phyloP scores from a whole-genome alignment of 2,113 vertebrate genomes.

The Amazona vittata region DNA sequence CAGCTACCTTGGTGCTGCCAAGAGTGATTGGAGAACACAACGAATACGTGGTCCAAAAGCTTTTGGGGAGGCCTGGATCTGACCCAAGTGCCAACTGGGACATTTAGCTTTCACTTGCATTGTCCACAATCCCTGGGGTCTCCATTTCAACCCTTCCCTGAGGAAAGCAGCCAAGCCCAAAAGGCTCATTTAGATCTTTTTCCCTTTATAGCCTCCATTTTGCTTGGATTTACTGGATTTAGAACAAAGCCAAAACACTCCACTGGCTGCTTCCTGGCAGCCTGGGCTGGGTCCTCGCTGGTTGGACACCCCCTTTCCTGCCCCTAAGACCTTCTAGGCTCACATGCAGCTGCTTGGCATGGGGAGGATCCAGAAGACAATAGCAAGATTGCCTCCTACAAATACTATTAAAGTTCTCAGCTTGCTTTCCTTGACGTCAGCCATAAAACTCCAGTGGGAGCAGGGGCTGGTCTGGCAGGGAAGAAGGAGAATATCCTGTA shows the following conservation, averaged over 20 bases:
- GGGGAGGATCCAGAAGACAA: not conserved
- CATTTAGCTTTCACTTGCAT: not conserved
- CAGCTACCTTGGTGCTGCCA: fast-evolving
- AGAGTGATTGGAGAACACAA: not conserved
- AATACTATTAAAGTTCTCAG: slow-evolving; percentile 35
- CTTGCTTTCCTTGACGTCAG: slow-evolving; percentile 48
- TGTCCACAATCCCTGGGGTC: not conserved
- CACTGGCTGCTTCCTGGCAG: not conserved
- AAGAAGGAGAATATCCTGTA: not conserved
- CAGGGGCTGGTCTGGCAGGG: not conserved
- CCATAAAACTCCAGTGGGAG: not conserved
- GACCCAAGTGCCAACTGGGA: fast-evolving
- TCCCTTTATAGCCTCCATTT: not conserved
- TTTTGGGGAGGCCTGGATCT: not conserved
- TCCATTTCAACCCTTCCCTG: not conserved
- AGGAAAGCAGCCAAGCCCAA: not conserved
- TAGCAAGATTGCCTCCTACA: slow-evolving; percentile 50
- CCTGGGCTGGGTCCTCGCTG: fast-evolving
- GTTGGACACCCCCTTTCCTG: not conserved
- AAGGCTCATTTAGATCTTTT: not conserved
- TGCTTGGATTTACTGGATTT: not conserved
- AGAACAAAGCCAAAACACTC: not conserved
- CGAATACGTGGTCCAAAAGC: not conserved
- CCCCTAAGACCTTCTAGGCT: not conserved
- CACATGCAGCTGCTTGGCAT: fast-evolving